Percentiles rank a stretch among this genome's conserved stretches.
These are phyloP conservation scores for Odontophorus gujanensis DNA, from an alignment of 2,113 vertebrate genomes.

Conservation along the genomic window DNA sequence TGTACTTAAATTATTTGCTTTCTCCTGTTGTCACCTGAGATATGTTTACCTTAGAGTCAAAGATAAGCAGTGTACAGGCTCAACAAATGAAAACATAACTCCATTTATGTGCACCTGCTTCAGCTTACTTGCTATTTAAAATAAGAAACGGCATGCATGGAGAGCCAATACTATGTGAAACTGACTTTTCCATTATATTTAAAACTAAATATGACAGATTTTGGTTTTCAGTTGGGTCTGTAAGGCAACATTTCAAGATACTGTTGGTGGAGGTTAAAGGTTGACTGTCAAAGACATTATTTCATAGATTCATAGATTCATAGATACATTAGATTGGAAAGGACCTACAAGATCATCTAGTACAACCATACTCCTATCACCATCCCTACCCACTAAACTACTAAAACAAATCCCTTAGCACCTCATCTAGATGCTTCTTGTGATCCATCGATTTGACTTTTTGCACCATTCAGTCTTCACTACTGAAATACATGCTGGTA, in stretches of 20 bases:
- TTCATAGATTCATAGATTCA: no score
- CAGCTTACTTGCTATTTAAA: conserved; percentile 3
- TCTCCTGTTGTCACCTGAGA: neutral
- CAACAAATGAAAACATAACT: neutral
- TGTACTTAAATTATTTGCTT: neutral
- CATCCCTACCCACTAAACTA: no score
- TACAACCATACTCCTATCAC: no score
- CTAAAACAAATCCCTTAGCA: no score
- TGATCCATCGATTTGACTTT: neutral
- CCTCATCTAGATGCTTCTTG: no score
- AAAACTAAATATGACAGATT: conserved; percentile 13
- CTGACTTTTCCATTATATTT: conserved; percentile 3
- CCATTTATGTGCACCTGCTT: neutral
- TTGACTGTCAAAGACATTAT: neutral
- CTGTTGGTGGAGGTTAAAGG: neutral
- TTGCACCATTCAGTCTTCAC: conserved; percentile 7
- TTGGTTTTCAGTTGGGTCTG: conserved; percentile 30
- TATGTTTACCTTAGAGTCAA: neutral
- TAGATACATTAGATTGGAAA: no score
- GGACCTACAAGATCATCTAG: no score
- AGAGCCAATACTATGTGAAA: neutral
- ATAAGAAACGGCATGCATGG: neutral
- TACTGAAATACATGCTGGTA: neutral
- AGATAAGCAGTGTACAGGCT: neutral
- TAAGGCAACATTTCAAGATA: conserved; percentile 48